Evolutionary conservation across 1,140 invertebrate species (phyloP).

Genomic region (Gryon sp.): DNA sequence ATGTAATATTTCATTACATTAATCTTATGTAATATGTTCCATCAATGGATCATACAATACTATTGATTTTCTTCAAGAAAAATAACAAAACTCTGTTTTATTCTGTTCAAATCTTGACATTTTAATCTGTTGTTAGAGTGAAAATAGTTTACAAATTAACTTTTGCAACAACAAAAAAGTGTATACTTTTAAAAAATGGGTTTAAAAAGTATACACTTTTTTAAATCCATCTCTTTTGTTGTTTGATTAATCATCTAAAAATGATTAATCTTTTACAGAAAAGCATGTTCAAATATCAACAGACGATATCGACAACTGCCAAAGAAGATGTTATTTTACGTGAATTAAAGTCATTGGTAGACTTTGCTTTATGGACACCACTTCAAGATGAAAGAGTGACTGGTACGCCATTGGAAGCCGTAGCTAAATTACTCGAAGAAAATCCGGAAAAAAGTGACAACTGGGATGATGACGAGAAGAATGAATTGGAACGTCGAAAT

Average conservation of each 20-base stretch:
- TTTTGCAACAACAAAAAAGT: no score
- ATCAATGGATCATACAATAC: no score
- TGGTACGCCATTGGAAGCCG: constrained; percentile 86
- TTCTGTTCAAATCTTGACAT: no score
- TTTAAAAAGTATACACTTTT: no score
- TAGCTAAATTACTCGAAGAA: constrained; percentile 84
- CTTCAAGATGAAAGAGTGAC: constrained; percentile 89
- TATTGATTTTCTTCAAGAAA: no score
- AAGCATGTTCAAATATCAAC: constrained; percentile 89
- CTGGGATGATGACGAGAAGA: constrained; percentile 73
- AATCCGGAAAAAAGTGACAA: constrained; percentile 28
- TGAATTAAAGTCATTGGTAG: constrained; percentile 90
- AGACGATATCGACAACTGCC: constrained; percentile 84
- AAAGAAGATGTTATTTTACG: constrained; percentile 89
- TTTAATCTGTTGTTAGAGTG: no score
- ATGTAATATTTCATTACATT: no score
- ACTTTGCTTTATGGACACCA: constrained; percentile 87
- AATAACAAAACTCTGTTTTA: no score
- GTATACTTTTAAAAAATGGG: no score
- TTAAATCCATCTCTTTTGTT: not conserved
- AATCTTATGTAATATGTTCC: no score
- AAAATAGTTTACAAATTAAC: no score
- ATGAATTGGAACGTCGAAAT: constrained; percentile 68
- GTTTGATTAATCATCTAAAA: no score
- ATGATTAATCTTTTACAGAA: constrained; percentile 81